Conservation (phyloP, 1,140 invertebrate species). For the Pseudomyrmex flavicornis region DNA sequence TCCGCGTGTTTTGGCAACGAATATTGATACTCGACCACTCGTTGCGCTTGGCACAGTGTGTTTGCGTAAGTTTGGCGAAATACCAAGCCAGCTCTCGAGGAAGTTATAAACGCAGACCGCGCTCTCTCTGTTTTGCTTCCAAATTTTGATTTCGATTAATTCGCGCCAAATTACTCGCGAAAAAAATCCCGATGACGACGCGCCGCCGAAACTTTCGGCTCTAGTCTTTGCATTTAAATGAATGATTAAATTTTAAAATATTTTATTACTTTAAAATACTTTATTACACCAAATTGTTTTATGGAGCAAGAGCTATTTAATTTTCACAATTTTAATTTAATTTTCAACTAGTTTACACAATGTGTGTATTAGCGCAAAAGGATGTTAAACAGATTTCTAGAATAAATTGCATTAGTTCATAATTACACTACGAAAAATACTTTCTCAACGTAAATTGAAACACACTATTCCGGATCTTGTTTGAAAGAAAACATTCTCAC, state of each 20-base stretch:
- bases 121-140: conserved; percentile 35
- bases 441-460: neutral
- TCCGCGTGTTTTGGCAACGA: conserved; percentile 60
- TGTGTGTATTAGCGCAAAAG: neutral
- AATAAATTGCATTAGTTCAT: neutral
- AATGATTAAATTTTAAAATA: too few species aligned
- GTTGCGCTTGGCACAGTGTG: conserved; percentile 37
- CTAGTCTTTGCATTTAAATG: neutral
- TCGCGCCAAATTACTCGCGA: neutral
- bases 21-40: conserved; percentile 32
- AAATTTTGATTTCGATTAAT: conserved; percentile 50
- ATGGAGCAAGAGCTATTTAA: neutral
- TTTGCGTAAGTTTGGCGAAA: conserved; percentile 65
- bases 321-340: conserved; percentile 5
- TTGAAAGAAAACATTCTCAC: neutral
- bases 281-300: too few species aligned
- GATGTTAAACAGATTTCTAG: neutral
- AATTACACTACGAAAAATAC: neutral
- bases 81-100: conserved; percentile 22
- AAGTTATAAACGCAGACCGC: conserved; percentile 59
- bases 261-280: too few species aligned
- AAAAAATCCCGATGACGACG: neutral
- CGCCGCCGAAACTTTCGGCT: neutral
- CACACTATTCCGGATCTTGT: neutral
- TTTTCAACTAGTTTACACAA: neutral